Percentiles rank a stretch among this genome's conserved stretches.
Conservation (phyloP, 2,113 vertebrate genomes). For the Bubo scandiacus region DNA sequence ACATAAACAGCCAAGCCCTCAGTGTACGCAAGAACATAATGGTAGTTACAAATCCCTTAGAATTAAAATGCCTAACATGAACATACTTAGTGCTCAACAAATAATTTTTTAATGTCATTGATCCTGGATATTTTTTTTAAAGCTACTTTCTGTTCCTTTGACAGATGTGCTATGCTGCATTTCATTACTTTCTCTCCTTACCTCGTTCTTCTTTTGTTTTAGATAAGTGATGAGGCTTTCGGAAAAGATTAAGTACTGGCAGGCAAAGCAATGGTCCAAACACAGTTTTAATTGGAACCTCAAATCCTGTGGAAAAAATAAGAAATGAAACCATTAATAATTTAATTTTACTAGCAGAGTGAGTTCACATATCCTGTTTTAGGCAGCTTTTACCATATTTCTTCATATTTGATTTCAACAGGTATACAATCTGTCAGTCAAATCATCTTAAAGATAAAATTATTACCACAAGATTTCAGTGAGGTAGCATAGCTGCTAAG, state of each 20-base stretch:
- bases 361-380: not conserved
- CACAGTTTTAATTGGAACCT: slow-evolving; percentile 75
- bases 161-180: slow-evolving; percentile 74
- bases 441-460: not conserved
- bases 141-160: slow-evolving; percentile 59
- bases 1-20: not conserved
- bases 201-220: slow-evolving; percentile 74
- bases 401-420: not conserved
- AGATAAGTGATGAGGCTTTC: slow-evolving; percentile 75
- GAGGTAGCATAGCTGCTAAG: not conserved
- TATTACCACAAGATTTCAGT: not conserved
- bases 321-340: slow-evolving; percentile 76
- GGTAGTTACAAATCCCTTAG: not conserved
- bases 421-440: not conserved
- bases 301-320: slow-evolving; percentile 70
- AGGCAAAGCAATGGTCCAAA: slow-evolving; percentile 73
- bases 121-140: slow-evolving; percentile 62
- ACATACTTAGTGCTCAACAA: slow-evolving; percentile 50
- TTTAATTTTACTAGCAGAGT: slow-evolving; percentile 36
- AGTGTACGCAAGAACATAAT: not conserved
- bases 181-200: slow-evolving; percentile 78
- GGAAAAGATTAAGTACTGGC: slow-evolving; percentile 72
- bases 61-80: slow-evolving; percentile 61
- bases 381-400: not conserved
- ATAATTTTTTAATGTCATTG: slow-evolving; percentile 73